phyloP scores from a whole-genome alignment of 2,113 vertebrate species.

The Brachyhypopomus occidentalis region DNA sequence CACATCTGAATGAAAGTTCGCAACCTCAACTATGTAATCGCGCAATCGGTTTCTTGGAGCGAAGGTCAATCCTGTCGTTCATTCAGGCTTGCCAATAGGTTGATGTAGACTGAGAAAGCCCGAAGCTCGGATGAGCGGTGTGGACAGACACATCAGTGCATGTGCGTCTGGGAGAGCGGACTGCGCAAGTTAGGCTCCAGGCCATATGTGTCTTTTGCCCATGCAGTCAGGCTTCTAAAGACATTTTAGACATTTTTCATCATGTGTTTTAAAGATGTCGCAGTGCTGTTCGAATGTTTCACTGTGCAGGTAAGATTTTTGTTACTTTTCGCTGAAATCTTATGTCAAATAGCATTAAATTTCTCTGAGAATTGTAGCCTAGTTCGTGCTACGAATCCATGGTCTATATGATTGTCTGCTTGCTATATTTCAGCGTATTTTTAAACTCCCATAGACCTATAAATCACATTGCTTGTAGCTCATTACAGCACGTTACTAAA shows the following conservation, averaged over 20 bases:
- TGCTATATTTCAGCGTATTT: no score
- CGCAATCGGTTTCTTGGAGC: constrained; percentile 61
- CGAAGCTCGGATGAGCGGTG: constrained; percentile 41
- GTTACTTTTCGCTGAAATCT: not conserved
- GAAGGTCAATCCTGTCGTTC: constrained; percentile 67
- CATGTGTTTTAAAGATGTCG: constrained; percentile 70
- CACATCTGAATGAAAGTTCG: constrained; percentile 61
- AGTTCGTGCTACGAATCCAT: not conserved
- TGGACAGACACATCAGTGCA: not conserved
- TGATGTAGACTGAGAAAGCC: constrained; percentile 64
- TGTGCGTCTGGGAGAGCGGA: not conserved
- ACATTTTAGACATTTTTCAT: constrained; percentile 51
- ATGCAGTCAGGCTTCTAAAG: constrained; percentile 21
- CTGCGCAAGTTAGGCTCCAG: not conserved
- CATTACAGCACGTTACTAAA: no score
- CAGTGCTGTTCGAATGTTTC: constrained; percentile 74
- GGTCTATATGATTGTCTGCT: not conserved
- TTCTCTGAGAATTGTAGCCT: not conserved
- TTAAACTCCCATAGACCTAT: no score
- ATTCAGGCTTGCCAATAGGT: constrained; percentile 53
- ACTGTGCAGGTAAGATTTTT: constrained; percentile 70
- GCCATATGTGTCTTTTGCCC: constrained; percentile 36
- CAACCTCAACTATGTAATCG: constrained; percentile 47
- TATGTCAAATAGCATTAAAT: not conserved
- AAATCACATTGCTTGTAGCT: no score